Percentiles rank a stretch among this genome's conserved stretches.
These are phyloP conservation scores for Coleophora flavipennella DNA, from an alignment of 2,888 invertebrate genomes.

Conservation along the genomic window DNA sequence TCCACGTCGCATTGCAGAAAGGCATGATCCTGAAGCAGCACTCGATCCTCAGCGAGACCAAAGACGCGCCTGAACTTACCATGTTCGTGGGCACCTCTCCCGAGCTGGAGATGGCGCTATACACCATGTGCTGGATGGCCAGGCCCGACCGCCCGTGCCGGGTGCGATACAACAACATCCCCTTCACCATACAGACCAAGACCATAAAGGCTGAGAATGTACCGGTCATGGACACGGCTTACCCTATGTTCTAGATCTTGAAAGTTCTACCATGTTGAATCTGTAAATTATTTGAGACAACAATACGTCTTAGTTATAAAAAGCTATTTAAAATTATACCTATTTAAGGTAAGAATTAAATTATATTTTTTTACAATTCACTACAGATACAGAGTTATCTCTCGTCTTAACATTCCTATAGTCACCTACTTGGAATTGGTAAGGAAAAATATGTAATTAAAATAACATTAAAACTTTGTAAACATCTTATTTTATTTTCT, in stretches of 20 bases:
- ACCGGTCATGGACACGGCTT: constrained; percentile 54
- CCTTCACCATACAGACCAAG: constrained; percentile 59
- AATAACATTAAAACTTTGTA: too few species aligned
- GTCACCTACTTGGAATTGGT: too few species aligned
- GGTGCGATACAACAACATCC: constrained; percentile 61
- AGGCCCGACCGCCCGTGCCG: constrained; percentile 84
- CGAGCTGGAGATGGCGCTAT: constrained; percentile 90
- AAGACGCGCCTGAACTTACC: constrained; percentile 83
- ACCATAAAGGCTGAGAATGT: constrained; percentile 50
- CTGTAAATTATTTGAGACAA: too few species aligned
- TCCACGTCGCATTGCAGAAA: constrained; percentile 71
- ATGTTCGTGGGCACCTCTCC: constrained; percentile 92
- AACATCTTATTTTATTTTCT: too few species aligned
- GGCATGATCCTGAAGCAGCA: constrained; percentile 83
- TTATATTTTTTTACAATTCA: too few species aligned
- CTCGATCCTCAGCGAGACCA: constrained; percentile 78
- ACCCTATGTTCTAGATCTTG: constrained; percentile 35
- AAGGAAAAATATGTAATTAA: too few species aligned
- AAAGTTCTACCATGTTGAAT: too few species aligned
- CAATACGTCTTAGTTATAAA: constrained; percentile 26
- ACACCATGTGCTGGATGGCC: constrained; percentile 89
- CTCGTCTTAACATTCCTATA: too few species aligned
- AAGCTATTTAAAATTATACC: neutral
- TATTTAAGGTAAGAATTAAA: too few species aligned
- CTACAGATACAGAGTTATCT: too few species aligned